phyloP scores from a whole-genome alignment of 2,888 invertebrate species.

The Helicoverpa assulta region DNA sequence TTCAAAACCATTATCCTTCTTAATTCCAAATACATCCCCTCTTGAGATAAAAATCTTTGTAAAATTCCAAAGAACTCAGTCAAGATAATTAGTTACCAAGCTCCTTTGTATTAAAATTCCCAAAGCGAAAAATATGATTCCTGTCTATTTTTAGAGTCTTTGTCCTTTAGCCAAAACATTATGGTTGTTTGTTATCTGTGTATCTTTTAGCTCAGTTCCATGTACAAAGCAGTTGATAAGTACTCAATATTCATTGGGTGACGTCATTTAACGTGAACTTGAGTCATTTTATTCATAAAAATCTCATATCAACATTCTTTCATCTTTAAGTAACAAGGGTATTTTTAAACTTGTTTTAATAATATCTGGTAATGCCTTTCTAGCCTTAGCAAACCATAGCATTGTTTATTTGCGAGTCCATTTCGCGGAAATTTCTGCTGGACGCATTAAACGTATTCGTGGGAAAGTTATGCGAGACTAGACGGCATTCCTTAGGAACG shows the following conservation, averaged over 20 bases:
- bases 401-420: slow-evolving; percentile 13
- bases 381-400: not conserved
- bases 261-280: slow-evolving; percentile 29
- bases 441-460: slow-evolving; percentile 3
- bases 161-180: slow-evolving; percentile 18
- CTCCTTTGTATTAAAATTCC: slow-evolving; percentile 9
- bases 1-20: slow-evolving; percentile 6
- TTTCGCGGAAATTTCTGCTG: slow-evolving; percentile 13
- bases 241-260: slow-evolving; percentile 20
- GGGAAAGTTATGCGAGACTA: slow-evolving; percentile 6
- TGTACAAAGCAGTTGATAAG: slow-evolving; percentile 25
- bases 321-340: slow-evolving; percentile 6
- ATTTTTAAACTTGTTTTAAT: slow-evolving; percentile 16
- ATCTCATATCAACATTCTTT: slow-evolving; percentile 18
- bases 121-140: slow-evolving; percentile 13
- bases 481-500: slow-evolving; percentile 10
- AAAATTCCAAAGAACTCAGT: slow-evolving; percentile 5
- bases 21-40: slow-evolving; percentile 2
- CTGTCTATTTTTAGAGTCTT: slow-evolving; percentile 23
- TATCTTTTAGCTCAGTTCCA: slow-evolving; percentile 11
- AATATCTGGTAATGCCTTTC: not conserved
- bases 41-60: slow-evolving; percentile 10
- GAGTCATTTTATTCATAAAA: slow-evolving; percentile 21
- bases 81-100: slow-evolving; percentile 19
- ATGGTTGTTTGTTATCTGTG: slow-evolving; percentile 14